These are phyloP conservation scores for Luidia sarsii DNA, from an alignment of 53 echinoderm and acorn worm species.

Conservation along the genomic window DNA sequence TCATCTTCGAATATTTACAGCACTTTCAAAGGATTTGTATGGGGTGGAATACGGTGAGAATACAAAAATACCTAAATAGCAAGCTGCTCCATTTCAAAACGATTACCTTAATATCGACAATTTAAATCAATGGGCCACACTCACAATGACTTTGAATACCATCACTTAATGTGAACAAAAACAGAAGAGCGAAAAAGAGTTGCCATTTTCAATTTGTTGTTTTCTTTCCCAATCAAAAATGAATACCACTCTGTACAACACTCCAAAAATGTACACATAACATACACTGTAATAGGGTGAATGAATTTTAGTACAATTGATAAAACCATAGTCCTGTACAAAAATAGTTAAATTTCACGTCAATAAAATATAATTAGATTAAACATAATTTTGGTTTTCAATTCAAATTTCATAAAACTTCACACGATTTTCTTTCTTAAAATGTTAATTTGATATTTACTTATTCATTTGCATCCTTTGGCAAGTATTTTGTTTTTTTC, in stretches of 20 bases:
- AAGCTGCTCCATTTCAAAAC: no score
- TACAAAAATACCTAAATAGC: conserved; percentile 55
- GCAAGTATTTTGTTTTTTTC: not conserved
- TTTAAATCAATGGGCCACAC: no score
- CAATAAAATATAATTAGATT: conserved; percentile 18
- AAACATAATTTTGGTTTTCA: not conserved
- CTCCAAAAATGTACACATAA: conserved; percentile 49
- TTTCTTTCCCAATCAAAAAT: not conserved
- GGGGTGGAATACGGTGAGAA: conserved; percentile 1
- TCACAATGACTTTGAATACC: no score
- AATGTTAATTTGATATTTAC: not conserved
- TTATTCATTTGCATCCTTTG: not conserved
- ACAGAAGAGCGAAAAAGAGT: not conserved
- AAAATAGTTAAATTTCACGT: conserved; percentile 37
- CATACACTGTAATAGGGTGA: conserved; percentile 35
- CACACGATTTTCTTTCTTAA: not conserved
- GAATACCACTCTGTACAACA: conserved; percentile 33
- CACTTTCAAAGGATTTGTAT: not conserved
- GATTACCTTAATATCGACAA: no score
- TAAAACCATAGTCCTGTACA: conserved; percentile 24
- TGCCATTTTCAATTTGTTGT: not conserved
- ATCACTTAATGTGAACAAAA: no score
- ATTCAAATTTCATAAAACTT: not conserved
- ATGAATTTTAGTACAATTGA: conserved; percentile 16
- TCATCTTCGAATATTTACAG: not conserved